phyloP scores from a whole-genome alignment of 2,888 invertebrate genomes.

The Dynastes tityus region DNA sequence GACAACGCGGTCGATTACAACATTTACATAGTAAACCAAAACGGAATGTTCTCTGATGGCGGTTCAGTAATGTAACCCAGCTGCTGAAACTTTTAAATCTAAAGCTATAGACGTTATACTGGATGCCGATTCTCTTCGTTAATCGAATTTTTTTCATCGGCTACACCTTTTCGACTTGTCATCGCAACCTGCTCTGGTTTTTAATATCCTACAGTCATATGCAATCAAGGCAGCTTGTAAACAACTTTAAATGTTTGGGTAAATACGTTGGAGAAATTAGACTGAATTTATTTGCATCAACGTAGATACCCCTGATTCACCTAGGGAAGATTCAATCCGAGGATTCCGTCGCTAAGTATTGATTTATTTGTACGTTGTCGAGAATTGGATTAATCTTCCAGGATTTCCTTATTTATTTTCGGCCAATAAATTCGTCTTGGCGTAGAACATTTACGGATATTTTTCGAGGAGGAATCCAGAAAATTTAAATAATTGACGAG shows the following conservation, averaged over 20 bases:
- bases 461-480: neutral
- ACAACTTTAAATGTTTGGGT: conserved; percentile 16
- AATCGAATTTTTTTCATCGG: neutral
- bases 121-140: conserved; percentile 54
- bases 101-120: conserved; percentile 59
- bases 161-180: neutral
- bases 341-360: conserved; percentile 14
- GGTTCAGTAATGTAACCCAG: conserved; percentile 52
- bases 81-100: conserved; percentile 58
- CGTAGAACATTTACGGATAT: conserved; percentile 6
- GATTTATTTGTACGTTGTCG: conserved; percentile 21
- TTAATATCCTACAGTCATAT: neutral
- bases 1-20: conserved; percentile 63
- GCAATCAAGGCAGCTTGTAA: conserved; percentile 18
- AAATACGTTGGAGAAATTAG: conserved; percentile 31
- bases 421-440: conserved; percentile 16
- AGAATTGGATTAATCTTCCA: conserved; percentile 21
- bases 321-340: conserved; percentile 4
- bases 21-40: conserved; percentile 64
- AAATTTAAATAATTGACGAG: conserved; percentile 23
- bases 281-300: conserved; percentile 26
- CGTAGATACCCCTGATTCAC: neutral
- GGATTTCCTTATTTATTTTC: conserved; percentile 5
- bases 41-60: conserved; percentile 57
- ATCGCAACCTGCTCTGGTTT: conserved; percentile 18